Percentiles rank a stretch among this genome's conserved stretches.
Evolutionary conservation across 2,888 invertebrate genomes (phyloP).

Genomic region (Eupithecia insigniata): DNA sequence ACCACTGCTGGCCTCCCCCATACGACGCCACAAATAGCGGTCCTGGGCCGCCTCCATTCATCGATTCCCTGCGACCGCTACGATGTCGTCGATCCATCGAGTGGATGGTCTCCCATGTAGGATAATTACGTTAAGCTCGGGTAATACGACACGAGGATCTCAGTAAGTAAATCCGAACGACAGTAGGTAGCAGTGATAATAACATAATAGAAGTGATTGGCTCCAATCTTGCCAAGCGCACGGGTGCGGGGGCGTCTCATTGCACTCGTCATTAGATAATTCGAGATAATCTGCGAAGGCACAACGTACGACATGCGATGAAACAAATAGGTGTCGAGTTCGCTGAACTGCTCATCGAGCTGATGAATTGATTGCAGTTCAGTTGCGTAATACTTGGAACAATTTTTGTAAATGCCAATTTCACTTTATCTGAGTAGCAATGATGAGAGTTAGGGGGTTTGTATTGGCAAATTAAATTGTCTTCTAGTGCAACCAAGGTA

Average conservation of each 20-base stretch:
- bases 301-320: constrained; percentile 9
- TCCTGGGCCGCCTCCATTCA: too few species aligned
- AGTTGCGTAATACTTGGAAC: constrained; percentile 16
- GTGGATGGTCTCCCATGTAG: too few species aligned
- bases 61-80: too few species aligned
- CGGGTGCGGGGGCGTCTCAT: constrained; percentile 54
- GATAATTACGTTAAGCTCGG: too few species aligned
- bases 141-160: background rate
- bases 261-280: constrained; percentile 69
- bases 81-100: too few species aligned
- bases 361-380: constrained; percentile 56
- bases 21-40: too few species aligned
- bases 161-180: background rate
- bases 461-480: background rate
- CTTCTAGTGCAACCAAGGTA: background rate
- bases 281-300: constrained; percentile 65
- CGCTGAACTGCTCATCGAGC: constrained; percentile 59
- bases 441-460: background rate
- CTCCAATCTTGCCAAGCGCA: constrained; percentile 17
- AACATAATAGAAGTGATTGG: constrained; percentile 25
- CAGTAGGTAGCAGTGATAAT: constrained; percentile 4
- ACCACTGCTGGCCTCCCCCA: too few species aligned
- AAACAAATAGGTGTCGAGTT: constrained; percentile 67
- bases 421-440: too few species aligned
- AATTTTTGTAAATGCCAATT: background rate